Base-by-base conservation (phyloP, 2,113 vertebrate species). In the Genyomyrus donnyi region DNA sequence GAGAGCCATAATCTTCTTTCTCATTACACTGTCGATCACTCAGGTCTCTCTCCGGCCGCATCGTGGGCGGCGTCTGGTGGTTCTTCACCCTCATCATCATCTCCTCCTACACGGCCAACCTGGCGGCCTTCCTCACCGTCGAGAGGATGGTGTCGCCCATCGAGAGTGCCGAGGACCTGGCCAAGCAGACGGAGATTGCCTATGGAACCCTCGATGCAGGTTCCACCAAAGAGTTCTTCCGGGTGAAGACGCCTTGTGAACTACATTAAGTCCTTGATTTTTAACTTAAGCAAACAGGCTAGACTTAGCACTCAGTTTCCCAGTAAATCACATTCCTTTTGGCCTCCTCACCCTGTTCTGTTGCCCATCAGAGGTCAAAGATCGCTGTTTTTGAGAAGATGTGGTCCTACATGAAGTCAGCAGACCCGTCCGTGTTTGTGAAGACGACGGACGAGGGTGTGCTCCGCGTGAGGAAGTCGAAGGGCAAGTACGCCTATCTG, bases 21-120 rank as follows among this genome's bases (percentile, higher is more conserved):
- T 48, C 45, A 9, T 5, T 48, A 4, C 46, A 24, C 83, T 48
- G 6, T 85, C 83, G 8, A 85, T 48, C 42, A 85, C 83, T 89
- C 91, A 99, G 98, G 94, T 99, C 98, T 88, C 96, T 99, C 83
- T 99, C 98, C 0, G 98, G 98, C 74, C 97, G 98, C 31, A 99
- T 99, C 42, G 98, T 99, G 0, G 98, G 98, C 83, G 98, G 98
- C 0, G 98, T 99, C 92, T 99, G 98, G 98, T 99, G 98, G 98
- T 99, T 99, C 96, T 99, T 99, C 95, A 99, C 98, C 90, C 95
- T 99, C 93, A 99, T 99, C 96, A 99, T 99, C 96, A 99, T 99
- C 93, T 99, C 98, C 15, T 99, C 98, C 88, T 99, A 99, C 91
- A 99, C 98, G 91, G 98, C 98, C 93, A 99, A 99, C 94, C 94